Evolutionary conservation across 1,140 invertebrate genomes (phyloP), one percentile per base, ranked within the genome.

Genomic region (Pseudomyrmex flavicornis): DNA sequence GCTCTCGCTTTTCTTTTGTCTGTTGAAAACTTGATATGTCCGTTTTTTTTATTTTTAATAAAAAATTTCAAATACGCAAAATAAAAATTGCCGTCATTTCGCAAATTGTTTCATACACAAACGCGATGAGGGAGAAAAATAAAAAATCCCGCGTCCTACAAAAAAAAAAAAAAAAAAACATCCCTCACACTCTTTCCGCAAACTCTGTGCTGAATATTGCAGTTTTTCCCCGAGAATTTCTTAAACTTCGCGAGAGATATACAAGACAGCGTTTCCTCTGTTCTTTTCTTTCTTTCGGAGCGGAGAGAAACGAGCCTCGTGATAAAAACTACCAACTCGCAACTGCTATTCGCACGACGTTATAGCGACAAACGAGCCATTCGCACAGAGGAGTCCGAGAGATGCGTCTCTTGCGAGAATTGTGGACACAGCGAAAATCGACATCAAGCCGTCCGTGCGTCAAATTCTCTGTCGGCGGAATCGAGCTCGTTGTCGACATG

Each of bases 401-500:
- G 62, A 65, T 54, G 77, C 61, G 46, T 17, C 44, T 61, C 20
- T 68, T 65, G 52, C 56, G 70, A 77, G 52, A 35, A 48, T 48
- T 79, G 63, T 26, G 22, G 68, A 50, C 54, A 56, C 82, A 70
- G 48, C 76, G 79, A 68, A 73, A 86, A 77, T 88, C 76, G 87
- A 70, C 63, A 89, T 86, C 84, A 89, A 89, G 26, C 85, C 77
- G 88, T 86, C 72, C 88, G 80, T 89, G 87, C 88, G 82, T 89
- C 88, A 89, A 89, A 89, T 89, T 89, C 88, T 86, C 88, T 86
- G 88, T 76, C 88, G 69, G 72, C 82, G 84, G 70, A 74, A 56
- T 62, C 65, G 66, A 52, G 52, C 54, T 52, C 12, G 58, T 48
- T 26, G 35, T 20, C 44, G 54, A 9, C 72, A 56, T 68, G 88